phyloP scores from a whole-genome alignment of 2,113 vertebrate species.

The Triplophysa siluroides region DNA sequence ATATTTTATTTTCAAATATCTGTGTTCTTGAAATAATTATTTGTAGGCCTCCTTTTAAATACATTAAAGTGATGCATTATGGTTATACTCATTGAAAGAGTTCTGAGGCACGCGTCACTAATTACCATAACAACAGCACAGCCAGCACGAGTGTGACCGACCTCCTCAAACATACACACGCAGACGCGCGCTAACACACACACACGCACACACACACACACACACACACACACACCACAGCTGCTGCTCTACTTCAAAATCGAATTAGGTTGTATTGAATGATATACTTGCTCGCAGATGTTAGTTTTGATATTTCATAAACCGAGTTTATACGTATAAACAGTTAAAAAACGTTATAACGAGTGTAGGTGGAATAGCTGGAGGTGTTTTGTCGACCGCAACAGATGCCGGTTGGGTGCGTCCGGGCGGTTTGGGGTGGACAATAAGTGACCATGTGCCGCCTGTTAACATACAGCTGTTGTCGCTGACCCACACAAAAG shows the following conservation, averaged over 20 bases:
- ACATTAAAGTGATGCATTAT: conserved; percentile 6
- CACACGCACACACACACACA: not conserved
- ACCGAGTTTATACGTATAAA: too few species aligned
- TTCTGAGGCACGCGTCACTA: conserved; percentile 25
- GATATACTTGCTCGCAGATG: not conserved
- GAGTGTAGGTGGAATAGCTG: conserved; percentile 2
- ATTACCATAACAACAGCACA: conserved; percentile 39
- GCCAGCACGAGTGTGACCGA: not conserved
- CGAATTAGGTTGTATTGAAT: not conserved
- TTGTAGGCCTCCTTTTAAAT: not conserved
- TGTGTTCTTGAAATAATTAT: not conserved
- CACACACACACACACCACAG: conserved; percentile 1
- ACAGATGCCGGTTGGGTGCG: conserved; percentile 50
- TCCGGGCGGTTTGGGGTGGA: conserved; percentile 55
- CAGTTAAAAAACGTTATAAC: not conserved
- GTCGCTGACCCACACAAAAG: conserved; percentile 68
- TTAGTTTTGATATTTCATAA: too few species aligned
- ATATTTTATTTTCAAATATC: not conserved
- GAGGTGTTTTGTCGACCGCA: not conserved
- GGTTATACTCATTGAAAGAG: conserved; percentile 6
- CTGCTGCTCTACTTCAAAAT: not conserved
- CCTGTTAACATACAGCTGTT: conserved; percentile 82
- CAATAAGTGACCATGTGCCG: conserved; percentile 69
- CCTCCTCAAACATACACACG: not conserved
- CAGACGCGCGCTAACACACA: not conserved